A percentile compares a stretch with the other conserved stretches of the same genome.
These are phyloP conservation scores for Epirrhoe tristata DNA, from an alignment of 2,888 invertebrate genomes.

Conservation along the genomic window DNA sequence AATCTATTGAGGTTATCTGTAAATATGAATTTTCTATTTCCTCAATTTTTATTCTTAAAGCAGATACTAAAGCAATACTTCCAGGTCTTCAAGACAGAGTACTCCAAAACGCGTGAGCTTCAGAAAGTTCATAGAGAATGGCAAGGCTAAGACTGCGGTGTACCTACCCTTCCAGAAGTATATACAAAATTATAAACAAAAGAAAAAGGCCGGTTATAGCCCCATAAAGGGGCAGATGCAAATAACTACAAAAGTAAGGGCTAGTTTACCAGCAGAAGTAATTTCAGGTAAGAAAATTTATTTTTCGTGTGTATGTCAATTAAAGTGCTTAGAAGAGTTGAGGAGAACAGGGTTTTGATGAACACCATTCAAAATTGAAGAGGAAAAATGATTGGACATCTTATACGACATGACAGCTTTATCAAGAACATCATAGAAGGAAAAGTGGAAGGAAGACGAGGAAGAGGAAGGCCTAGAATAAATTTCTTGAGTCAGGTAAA, in stretches of 20 bases:
- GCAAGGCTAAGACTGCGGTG: constrained; percentile 77
- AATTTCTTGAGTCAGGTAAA: no score
- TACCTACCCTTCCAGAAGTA: constrained; percentile 88
- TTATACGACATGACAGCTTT: no score
- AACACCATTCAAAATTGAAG: no score
- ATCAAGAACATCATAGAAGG: no score
- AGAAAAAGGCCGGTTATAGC: constrained; percentile 72
- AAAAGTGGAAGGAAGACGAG: no score
- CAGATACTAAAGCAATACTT: constrained; percentile 11
- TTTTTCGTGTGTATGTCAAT: no score
- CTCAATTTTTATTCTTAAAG: neutral
- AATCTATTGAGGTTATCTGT: constrained; percentile 8
- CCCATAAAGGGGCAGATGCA: constrained; percentile 73
- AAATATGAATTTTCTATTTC: neutral
- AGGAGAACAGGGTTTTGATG: no score
- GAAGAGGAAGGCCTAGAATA: no score
- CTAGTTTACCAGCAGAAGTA: constrained; percentile 67
- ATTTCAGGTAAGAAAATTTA: constrained; percentile 64
- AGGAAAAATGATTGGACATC: no score
- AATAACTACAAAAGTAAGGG: constrained; percentile 67
- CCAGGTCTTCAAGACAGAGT: constrained; percentile 69
- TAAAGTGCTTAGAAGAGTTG: no score
- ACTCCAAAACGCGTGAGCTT: constrained; percentile 81
- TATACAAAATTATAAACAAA: constrained; percentile 74
- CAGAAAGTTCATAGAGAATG: constrained; percentile 77